Conservation (phyloP, 2,888 invertebrate species). For the Caenorhabditis panamensis region DNA sequence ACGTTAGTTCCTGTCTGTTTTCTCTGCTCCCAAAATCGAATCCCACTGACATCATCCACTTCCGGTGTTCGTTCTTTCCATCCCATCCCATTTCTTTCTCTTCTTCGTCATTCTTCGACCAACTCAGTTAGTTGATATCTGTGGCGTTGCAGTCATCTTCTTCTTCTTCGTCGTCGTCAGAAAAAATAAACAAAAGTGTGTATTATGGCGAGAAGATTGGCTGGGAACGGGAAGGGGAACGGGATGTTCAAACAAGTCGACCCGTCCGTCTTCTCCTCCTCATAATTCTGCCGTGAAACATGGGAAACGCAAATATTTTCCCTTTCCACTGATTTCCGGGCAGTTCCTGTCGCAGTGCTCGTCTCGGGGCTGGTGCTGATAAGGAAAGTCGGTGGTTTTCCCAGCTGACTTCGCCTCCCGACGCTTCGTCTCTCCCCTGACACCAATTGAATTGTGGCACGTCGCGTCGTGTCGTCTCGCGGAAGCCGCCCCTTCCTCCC, state of each 20-base stretch:
- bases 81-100: no score
- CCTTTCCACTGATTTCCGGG: constrained; percentile 6
- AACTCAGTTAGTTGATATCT: neutral
- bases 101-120: neutral
- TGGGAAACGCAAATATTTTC: constrained; percentile 33
- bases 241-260: constrained; percentile 32
- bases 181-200: constrained; percentile 31
- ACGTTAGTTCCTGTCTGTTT: no score
- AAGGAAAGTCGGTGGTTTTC: neutral
- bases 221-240: neutral
- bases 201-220: constrained; percentile 10
- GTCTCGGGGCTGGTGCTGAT: no score
- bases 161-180: neutral
- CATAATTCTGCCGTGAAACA: constrained; percentile 12
- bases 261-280: neutral
- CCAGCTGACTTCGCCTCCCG: neutral
- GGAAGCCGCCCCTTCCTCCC: neutral
- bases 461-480: neutral
- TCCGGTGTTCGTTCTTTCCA: neutral
- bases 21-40: no score
- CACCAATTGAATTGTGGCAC: constrained; percentile 17
- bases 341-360: constrained; percentile 1
- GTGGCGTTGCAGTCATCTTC: neutral
- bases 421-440: neutral
- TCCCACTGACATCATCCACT: neutral